Conservation (phyloP, 1,140 invertebrate species). For the Magallana angulata region DNA sequence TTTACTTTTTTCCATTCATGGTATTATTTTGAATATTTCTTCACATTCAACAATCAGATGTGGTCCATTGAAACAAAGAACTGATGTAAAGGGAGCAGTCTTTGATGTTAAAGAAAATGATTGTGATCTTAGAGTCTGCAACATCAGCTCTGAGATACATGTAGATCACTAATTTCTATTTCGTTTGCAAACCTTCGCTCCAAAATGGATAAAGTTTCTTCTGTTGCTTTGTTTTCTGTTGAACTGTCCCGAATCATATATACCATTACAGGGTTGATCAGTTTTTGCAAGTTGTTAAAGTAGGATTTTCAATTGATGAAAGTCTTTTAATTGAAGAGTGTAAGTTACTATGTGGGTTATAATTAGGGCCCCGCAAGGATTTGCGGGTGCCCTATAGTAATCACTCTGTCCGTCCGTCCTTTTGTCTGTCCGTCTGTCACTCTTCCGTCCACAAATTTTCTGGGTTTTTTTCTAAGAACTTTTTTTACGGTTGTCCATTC, state of each 20-base stretch:
- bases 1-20: background rate
- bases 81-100: background rate
- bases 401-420: no score
- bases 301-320: no score
- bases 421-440: no score
- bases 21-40: background rate
- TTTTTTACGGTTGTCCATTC: no score
- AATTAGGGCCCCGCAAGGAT: no score
- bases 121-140: background rate
- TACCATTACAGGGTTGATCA: background rate
- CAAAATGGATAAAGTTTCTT: background rate
- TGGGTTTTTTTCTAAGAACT: no score
- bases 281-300: no score
- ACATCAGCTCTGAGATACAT: background rate
- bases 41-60: background rate
- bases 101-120: background rate
- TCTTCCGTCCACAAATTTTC: no score
- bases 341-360: no score
- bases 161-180: background rate
- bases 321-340: no score
- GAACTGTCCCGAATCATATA: background rate
- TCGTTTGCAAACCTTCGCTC: background rate
- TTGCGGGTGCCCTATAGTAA: no score
- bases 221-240: background rate
- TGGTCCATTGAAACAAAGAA: background rate